A percentile compares a stretch with the other conserved stretches of the same genome.
These are phyloP conservation scores for Leguminivora glycinivorella DNA, from an alignment of 1,140 invertebrate genomes.

Conservation along the genomic window DNA sequence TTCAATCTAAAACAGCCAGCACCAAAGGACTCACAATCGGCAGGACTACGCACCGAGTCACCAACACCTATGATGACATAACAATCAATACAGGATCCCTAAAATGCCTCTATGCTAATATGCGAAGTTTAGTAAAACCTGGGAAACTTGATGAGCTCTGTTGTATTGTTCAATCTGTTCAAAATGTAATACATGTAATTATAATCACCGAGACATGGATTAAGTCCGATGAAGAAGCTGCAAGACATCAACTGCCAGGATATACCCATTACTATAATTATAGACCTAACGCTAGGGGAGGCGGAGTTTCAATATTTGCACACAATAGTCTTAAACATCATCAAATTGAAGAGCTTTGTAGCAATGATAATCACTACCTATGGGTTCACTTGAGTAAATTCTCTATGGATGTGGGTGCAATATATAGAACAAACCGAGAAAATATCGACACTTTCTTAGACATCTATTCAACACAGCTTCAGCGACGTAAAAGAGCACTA, in stretches of 20 bases:
- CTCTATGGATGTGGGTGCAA: neutral
- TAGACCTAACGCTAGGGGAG: neutral
- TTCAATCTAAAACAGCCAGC: too few species aligned
- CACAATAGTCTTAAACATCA: neutral
- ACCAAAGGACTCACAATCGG: too few species aligned
- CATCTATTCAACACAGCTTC: neutral
- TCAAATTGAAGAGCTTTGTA: neutral
- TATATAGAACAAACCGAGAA: constrained; percentile 5
- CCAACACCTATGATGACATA: too few species aligned
- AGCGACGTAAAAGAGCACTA: neutral
- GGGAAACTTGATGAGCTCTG: neutral
- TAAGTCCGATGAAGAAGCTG: neutral
- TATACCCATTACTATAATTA: neutral
- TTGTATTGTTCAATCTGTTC: neutral
- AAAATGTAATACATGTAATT: neutral
- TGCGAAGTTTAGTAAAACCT: neutral
- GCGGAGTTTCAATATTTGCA: neutral
- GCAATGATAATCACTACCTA: neutral
- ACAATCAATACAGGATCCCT: too few species aligned
- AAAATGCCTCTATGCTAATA: neutral
- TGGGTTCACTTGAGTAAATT: neutral
- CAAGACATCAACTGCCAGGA: neutral
- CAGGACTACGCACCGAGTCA: too few species aligned
- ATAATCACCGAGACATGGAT: constrained; percentile 1
- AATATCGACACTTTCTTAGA: neutral